Conservation (phyloP, 2,113 vertebrate species). For the Cephalopterus ornatus region DNA sequence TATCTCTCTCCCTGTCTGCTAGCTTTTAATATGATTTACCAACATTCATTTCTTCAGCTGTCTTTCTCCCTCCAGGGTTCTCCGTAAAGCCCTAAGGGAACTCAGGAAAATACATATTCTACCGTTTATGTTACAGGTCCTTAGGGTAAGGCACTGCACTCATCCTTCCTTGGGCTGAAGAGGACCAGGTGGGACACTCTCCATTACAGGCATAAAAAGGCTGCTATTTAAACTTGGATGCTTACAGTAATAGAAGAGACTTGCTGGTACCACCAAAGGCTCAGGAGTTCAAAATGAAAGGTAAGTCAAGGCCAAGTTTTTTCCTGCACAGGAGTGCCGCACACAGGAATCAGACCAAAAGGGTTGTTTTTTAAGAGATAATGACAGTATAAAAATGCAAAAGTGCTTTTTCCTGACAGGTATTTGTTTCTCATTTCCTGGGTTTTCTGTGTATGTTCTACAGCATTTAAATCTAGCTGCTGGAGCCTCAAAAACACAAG, state of each 20-base stretch:
- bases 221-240: background rate
- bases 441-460: background rate
- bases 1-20: background rate
- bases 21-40: conserved; percentile 15
- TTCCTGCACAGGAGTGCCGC: background rate
- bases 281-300: background rate
- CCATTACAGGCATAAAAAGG: background rate
- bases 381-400: background rate
- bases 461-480: background rate
- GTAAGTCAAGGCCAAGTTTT: background rate
- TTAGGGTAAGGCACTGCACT: background rate
- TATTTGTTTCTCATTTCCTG: conserved; percentile 1
- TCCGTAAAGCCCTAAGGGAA: background rate
- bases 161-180: background rate
- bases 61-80: background rate
- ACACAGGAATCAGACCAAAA: background rate
- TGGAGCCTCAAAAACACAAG: conserved; percentile 13
- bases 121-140: background rate
- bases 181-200: background rate
- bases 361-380: background rate
- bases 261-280: background rate
- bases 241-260: background rate
- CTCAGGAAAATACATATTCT: background rate
- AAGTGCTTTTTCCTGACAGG: background rate
- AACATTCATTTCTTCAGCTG: background rate